Evolutionary conservation across 1,140 invertebrate species (phyloP), one percentile per base, ranked within the genome.

Genomic region (Cherax destructor): DNA sequence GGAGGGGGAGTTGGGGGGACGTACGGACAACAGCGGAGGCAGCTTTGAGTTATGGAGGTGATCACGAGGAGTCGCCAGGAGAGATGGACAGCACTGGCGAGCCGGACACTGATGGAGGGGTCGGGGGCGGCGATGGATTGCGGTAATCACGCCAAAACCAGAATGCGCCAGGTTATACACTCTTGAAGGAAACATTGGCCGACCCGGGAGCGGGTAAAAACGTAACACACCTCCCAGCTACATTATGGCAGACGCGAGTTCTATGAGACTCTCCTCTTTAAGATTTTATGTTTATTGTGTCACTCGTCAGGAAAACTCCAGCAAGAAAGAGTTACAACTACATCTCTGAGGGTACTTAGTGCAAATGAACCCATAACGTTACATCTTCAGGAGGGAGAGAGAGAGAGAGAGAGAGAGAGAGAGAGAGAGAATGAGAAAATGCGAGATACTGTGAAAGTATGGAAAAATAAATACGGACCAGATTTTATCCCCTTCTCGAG

Each of bases 41-140:
- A 91, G 86, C 91, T 88, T 88, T 92, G 91, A 92, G 86, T 92
- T 92, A 92, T 92, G 79, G 86, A 69, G 91, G 91, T 88, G 91
- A 92, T 92, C 91, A 92, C 86, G 79, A 83, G 79, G 86, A 92
- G 91, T 92, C 91, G 91, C 91, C 30, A 83, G 85, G 91, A 92
- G 91, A 92, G 91, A 92, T 92, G 91, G 91, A 92, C 91, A 92
- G 91, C 91, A 86, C 91, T 88, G 84, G 79, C 85, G 86, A 81
- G 49, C 91, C 69, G 85, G 91, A 92, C 91, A 92, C 85, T 92
- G 91, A 92, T 92, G 91, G 91, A 92, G 86, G 80, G 80, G 79
- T 92, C 79, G 86, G 52, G 86, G 86, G 78, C 91, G 80, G 91
- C 85, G 91, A 92, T 92, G 86, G 91, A 92, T 92, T 78, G 91